A percentile compares a stretch with the other conserved stretches of the same genome.
These are phyloP conservation scores for Sinotaia quadrata DNA, from an alignment of 2,888 invertebrate genomes.

Conservation along the genomic window DNA sequence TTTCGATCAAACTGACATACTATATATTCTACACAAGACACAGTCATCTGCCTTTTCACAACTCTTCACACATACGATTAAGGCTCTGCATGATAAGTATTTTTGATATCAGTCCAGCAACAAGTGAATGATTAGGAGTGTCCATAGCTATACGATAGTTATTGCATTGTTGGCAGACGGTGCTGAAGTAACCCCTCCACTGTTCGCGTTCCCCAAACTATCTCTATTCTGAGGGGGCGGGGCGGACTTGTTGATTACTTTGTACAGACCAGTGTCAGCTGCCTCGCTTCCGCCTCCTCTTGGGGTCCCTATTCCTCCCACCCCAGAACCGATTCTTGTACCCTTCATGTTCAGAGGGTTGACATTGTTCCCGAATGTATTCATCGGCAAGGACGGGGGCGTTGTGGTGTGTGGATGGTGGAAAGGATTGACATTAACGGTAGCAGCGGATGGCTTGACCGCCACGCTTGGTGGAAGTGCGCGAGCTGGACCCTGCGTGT, in stretches of 20 bases:
- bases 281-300: conserved; percentile 31
- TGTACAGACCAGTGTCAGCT: conserved; percentile 39
- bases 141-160: conserved; percentile 53
- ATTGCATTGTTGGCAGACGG: conserved; percentile 55
- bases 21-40: too few relatives aligned
- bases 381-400: conserved; percentile 29
- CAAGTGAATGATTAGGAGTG: too few relatives aligned
- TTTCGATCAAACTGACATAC: too few relatives aligned
- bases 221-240: background rate
- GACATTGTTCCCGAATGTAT: conserved; percentile 35
- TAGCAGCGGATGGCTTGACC: conserved; percentile 54
- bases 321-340: background rate
- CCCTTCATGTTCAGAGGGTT: conserved; percentile 1
- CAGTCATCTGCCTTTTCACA: too few relatives aligned
- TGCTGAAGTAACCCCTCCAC: conserved; percentile 18
- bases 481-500: conserved; percentile 27
- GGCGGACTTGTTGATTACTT: conserved; percentile 40
- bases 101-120: too few relatives aligned
- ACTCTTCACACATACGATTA: too few relatives aligned
- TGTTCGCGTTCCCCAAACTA: background rate
- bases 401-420: conserved; percentile 40
- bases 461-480: conserved; percentile 33
- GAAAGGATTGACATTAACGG: conserved; percentile 57
- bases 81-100: too few relatives aligned
- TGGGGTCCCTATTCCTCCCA: background rate